Evolutionary conservation across 2,888 invertebrate species (phyloP).

Genomic region (Machimus rusticus): DNA sequence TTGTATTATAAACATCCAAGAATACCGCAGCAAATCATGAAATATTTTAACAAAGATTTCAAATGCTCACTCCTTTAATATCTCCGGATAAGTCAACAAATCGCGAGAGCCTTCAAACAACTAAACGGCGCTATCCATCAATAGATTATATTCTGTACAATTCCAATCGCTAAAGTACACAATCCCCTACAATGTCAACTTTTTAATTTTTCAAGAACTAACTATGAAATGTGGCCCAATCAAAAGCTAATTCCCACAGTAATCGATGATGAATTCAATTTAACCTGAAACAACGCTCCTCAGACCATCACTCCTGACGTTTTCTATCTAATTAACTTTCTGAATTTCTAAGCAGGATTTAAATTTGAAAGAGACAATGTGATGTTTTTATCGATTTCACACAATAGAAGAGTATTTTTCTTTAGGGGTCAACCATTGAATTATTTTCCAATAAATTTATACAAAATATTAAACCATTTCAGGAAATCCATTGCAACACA

Average conservation of each 20-base stretch:
- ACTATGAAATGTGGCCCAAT: constrained; percentile 45
- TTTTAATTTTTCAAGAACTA: constrained; percentile 44
- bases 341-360: background rate
- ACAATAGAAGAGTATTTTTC: background rate
- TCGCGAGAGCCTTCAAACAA: background rate
- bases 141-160: background rate
- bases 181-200: background rate
- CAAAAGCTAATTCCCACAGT: constrained; percentile 38
- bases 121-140: background rate
- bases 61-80: background rate
- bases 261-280: background rate
- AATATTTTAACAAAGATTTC: background rate
- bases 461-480: background rate
- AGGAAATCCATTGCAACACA: background rate
- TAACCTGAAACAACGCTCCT: background rate
- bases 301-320: background rate
- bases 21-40: background rate
- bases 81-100: background rate
- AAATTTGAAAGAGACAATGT: constrained; percentile 2
- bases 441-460: background rate
- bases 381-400: background rate
- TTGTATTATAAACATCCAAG: background rate
- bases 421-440: background rate
- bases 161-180: background rate
- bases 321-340: background rate